A percentile compares a stretch with the other conserved stretches of the same genome.
phyloP scores from a whole-genome alignment of 1,140 invertebrate genomes.

The Drosophila subobscura region DNA sequence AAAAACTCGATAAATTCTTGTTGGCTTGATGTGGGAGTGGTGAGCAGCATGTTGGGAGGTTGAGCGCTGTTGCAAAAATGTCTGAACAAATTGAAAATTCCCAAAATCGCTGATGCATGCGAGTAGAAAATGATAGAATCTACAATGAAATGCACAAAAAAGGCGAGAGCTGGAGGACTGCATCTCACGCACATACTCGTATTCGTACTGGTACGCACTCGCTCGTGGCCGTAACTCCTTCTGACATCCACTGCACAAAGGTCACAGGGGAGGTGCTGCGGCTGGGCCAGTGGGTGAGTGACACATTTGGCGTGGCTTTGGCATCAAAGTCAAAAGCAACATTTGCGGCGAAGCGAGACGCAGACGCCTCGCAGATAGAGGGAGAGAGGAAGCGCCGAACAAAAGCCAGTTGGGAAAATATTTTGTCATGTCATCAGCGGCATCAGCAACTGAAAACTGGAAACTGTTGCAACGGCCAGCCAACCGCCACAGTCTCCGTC shows the following conservation, averaged over 20 bases:
- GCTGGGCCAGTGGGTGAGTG: slow-evolving; percentile 11
- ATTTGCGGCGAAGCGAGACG: slow-evolving; percentile 30
- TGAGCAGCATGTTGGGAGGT: not conserved
- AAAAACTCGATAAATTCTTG: slow-evolving; percentile 53
- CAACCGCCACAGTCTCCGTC: slow-evolving; percentile 26
- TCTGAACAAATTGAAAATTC: slow-evolving; percentile 82
- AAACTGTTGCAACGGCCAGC: slow-evolving; percentile 61
- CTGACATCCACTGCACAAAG: slow-evolving; percentile 49
- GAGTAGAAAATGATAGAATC: slow-evolving; percentile 80
- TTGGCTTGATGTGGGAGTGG: slow-evolving; percentile 12
- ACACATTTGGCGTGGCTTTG: slow-evolving; percentile 61
- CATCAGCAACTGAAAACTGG: slow-evolving; percentile 52
- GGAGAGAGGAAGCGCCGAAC: slow-evolving; percentile 22
- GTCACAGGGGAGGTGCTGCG: slow-evolving; percentile 22
- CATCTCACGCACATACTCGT: slow-evolving; percentile 33
- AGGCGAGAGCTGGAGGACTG: slow-evolving; percentile 4
- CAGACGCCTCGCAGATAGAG: not conserved
- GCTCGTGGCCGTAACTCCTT: slow-evolving; percentile 38
- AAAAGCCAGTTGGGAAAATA: slow-evolving; percentile 75
- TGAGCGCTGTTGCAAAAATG: slow-evolving; percentile 62
- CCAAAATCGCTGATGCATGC: slow-evolving; percentile 77
- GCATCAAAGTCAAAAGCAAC: slow-evolving; percentile 77
- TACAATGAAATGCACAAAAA: slow-evolving; percentile 78
- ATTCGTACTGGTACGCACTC: slow-evolving; percentile 12
- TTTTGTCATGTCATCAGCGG: slow-evolving; percentile 80